Evolutionary conservation across 2,797 vertebrate species (phyloP).

Genomic region (Ctenopoma kingsleyae): DNA sequence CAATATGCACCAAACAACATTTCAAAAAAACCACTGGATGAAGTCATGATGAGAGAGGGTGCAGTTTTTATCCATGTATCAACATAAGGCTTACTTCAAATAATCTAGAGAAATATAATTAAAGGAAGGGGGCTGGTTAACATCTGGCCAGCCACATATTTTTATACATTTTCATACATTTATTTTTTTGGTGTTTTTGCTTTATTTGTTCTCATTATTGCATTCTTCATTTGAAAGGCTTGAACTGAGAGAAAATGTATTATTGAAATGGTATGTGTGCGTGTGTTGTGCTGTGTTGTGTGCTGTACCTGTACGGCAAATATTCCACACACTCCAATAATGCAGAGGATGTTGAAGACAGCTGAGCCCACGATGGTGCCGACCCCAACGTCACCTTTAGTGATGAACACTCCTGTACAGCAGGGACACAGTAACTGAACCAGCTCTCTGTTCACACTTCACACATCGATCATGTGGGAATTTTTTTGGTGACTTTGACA

Average conservation of each 20-base stretch:
- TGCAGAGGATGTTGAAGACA: constrained; percentile 97
- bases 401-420: constrained; percentile 93
- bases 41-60: constrained; percentile 12
- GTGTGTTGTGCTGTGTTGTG: constrained; percentile 3
- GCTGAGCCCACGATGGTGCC: constrained; percentile 98
- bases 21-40: not conserved
- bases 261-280: no score
- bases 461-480: no score
- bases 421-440: not conserved
- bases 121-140: no score
- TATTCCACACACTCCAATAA: constrained; percentile 95
- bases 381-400: constrained; percentile 96
- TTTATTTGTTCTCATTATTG: not conserved
- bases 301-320: constrained; percentile 92
- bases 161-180: no score
- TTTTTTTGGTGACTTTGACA: no score
- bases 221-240: no score
- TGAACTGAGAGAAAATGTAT: no score
- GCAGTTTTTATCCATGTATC: not conserved
- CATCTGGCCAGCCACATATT: not conserved
- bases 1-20: not conserved
- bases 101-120: no score
- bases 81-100: no score
- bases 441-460: no score
- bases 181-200: not conserved